Conservation (phyloP, 1,140 invertebrate genomes). For the Leptestheria dahalacensis region DNA sequence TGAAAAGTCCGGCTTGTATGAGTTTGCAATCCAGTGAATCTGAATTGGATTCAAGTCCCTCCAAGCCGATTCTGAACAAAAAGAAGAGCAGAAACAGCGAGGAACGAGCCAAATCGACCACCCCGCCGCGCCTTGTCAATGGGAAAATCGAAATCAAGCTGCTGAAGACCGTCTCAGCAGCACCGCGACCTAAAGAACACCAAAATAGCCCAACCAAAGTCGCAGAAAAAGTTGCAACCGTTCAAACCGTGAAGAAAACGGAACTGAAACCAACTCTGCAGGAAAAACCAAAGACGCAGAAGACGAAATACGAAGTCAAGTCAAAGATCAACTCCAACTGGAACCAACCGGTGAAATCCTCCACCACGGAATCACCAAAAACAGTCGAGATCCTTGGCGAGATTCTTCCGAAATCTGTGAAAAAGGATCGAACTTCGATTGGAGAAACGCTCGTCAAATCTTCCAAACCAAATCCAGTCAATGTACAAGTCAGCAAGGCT, state of each 20-base stretch:
- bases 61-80: not conserved
- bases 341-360: not conserved
- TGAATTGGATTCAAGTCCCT: constrained; percentile 22
- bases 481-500: too few species aligned
- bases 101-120: not conserved
- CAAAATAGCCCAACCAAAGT: too few species aligned
- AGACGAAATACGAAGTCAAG: constrained; percentile 19
- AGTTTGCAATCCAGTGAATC: too few species aligned
- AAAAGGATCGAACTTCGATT: too few species aligned
- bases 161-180: not conserved
- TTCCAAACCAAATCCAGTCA: too few species aligned
- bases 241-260: not conserved
- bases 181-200: not conserved
- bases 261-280: too few species aligned
- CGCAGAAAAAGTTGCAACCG: too few species aligned
- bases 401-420: too few species aligned
- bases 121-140: not conserved
- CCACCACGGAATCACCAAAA: not conserved
- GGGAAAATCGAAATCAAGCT: constrained; percentile 3
- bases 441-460: too few species aligned
- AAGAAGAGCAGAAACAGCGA: not conserved
- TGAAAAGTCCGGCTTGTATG: constrained; percentile 74
- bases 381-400: too few species aligned
- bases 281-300: constrained; percentile 2
- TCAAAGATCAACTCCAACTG: constrained; percentile 19